Evolutionary conservation across 2,113 vertebrate genomes (phyloP).

Genomic region (Opisthocomus hoazin): DNA sequence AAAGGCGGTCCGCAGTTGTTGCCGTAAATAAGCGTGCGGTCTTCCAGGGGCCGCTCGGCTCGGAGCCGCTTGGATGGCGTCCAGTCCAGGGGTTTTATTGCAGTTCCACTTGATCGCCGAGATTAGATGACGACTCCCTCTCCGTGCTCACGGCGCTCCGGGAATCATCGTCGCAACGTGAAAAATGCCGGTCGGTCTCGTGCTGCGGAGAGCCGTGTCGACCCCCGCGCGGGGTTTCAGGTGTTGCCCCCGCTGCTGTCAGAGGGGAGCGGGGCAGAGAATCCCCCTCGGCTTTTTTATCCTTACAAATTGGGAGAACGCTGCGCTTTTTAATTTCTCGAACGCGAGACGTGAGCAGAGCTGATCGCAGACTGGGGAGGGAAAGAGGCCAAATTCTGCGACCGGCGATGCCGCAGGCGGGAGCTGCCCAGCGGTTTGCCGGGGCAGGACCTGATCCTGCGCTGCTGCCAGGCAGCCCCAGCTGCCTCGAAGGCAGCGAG

Average conservation of each 20-base stretch:
- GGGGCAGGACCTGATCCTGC: neutral
- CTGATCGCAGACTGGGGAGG: neutral
- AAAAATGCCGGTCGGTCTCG: neutral
- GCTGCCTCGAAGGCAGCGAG: neutral
- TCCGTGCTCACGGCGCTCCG: rapidly evolving
- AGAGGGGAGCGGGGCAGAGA: neutral
- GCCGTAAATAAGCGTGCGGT: neutral
- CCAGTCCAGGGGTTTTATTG: neutral
- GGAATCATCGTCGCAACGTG: neutral
- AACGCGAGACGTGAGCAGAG: neutral
- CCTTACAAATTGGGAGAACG: neutral
- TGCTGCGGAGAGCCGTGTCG: rapidly evolving
- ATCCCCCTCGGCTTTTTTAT: neutral
- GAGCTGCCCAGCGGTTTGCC: neutral
- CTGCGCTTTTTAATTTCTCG: neutral
- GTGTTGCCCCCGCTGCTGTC: neutral
- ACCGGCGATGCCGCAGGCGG: neutral
- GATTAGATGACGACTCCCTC: neutral
- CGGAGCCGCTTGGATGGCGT: neutral
- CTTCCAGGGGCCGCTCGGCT: neutral
- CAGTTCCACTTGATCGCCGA: neutral
- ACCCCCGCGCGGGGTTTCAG: neutral
- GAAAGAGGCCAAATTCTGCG: neutral
- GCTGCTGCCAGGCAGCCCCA: neutral
- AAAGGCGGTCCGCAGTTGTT: neutral